These are phyloP conservation scores for Nomada ruficornis DNA, from an alignment of 2,888 invertebrate species.

Conservation along the genomic window DNA sequence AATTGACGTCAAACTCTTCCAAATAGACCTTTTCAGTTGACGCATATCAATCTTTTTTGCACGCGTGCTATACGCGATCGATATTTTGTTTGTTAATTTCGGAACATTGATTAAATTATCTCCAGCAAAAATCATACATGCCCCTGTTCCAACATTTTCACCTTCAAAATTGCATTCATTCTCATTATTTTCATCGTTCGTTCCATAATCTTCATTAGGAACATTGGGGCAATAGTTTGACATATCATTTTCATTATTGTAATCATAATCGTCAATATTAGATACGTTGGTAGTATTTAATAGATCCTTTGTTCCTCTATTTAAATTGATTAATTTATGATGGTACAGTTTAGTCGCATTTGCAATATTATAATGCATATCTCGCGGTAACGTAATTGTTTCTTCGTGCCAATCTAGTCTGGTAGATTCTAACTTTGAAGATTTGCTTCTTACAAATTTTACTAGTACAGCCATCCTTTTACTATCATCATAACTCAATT, in stretches of 20 bases:
- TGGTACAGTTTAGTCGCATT: conserved; percentile 60
- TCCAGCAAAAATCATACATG: conserved; percentile 81
- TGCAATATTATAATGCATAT: conserved; percentile 67
- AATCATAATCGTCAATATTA: conserved; percentile 85
- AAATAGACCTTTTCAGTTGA: conserved; percentile 90
- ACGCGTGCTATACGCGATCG: conserved; percentile 92
- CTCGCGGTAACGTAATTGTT: conserved; percentile 67
- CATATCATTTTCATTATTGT: conserved; percentile 86
- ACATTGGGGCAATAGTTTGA: conserved; percentile 85
- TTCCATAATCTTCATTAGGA: conserved; percentile 71
- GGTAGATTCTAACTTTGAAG: conserved; percentile 53
- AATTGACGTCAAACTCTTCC: conserved; percentile 86
- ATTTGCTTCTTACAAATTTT: conserved; percentile 50
- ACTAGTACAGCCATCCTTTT: conserved; percentile 18
- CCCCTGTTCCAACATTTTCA: conserved; percentile 68
- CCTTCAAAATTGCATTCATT: conserved; percentile 54
- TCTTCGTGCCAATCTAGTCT: conserved; percentile 72
- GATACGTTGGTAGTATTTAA: conserved; percentile 55
- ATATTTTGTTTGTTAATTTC: conserved; percentile 88
- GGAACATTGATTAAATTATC: conserved; percentile 89
- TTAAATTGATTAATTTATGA: conserved; percentile 46
- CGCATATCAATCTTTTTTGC: conserved; percentile 96
- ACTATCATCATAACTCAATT: conserved; percentile 54
- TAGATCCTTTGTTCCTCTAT: conserved; percentile 4
- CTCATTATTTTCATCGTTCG: conserved; percentile 32